Evolutionary conservation across 2,113 vertebrate species (phyloP).

Genomic region (Petrocephalus microphthalmus): DNA sequence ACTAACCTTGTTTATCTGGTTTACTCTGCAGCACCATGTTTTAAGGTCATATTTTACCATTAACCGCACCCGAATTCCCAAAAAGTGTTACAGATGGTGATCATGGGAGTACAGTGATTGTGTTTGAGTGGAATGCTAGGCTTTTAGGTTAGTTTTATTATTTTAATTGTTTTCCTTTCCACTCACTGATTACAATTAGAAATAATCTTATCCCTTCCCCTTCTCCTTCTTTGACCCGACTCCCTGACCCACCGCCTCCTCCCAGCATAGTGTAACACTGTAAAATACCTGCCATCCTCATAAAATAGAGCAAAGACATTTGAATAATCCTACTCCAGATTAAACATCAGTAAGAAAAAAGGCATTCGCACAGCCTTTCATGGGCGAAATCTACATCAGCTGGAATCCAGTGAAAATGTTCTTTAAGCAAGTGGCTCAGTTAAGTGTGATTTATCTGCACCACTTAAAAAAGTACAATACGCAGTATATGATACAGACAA

Average conservation of each 20-base stretch:
- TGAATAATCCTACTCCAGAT: background rate
- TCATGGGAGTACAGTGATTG: background rate
- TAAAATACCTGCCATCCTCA: background rate
- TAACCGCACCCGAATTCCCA: background rate
- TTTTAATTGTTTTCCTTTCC: conserved; percentile 37
- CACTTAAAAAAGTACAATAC: background rate
- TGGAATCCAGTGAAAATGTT: too few species aligned
- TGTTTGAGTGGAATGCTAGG: conserved; percentile 30
- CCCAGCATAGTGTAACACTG: conserved; percentile 17
- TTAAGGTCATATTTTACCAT: conserved; percentile 31
- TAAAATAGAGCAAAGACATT: background rate
- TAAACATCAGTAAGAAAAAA: conserved; percentile 2
- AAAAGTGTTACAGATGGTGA: background rate
- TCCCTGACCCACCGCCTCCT: conserved; percentile 18
- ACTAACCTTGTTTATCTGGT: conserved; percentile 1
- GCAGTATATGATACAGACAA: background rate
- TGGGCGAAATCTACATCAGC: background rate
- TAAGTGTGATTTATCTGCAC: background rate
- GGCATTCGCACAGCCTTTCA: background rate
- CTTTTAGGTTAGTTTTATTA: conserved; percentile 37
- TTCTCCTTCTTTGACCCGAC: conserved; percentile 35
- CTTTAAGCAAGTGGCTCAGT: too few species aligned
- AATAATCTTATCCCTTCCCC: conserved; percentile 21
- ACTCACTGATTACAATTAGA: conserved; percentile 30
- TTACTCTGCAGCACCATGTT: conserved; percentile 30